phyloP scores from a whole-genome alignment of 2,888 invertebrate genomes.

The Netelia melanura region DNA sequence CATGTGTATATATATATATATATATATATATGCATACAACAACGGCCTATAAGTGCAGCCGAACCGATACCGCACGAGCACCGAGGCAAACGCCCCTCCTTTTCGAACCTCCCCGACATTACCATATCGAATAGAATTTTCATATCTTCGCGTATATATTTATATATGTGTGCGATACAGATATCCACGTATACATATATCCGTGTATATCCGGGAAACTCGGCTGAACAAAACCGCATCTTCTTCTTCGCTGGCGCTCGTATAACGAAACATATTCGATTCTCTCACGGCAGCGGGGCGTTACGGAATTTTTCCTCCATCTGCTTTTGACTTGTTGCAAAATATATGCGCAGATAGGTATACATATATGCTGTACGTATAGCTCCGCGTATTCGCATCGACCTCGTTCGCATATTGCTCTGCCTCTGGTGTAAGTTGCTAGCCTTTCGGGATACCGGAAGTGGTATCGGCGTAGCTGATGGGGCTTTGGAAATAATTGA shows the following conservation, averaged over 20 bases:
- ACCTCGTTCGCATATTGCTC: neutral
- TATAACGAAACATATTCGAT: slow-evolving; percentile 49
- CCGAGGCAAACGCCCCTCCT: slow-evolving; percentile 19
- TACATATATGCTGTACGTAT: neutral
- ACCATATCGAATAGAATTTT: slow-evolving; percentile 68
- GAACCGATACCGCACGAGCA: slow-evolving; percentile 26
- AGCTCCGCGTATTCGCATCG: slow-evolving; percentile 4
- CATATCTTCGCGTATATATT: slow-evolving; percentile 48
- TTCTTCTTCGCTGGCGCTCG: slow-evolving; percentile 26
- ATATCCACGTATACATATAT: slow-evolving; percentile 10
- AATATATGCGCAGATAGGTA: neutral
- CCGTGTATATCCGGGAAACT: slow-evolving; percentile 43
- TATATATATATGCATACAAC: slow-evolving; percentile 2
- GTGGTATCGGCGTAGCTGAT: neutral
- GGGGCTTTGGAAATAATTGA: neutral
- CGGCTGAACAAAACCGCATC: slow-evolving; percentile 27
- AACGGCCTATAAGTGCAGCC: slow-evolving; percentile 60
- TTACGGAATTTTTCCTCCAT: slow-evolving; percentile 45
- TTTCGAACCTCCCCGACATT: slow-evolving; percentile 46
- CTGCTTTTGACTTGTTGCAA: slow-evolving; percentile 34
- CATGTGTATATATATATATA: slow-evolving; percentile 7
- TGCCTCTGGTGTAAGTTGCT: slow-evolving; percentile 7
- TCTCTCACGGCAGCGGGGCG: slow-evolving; percentile 21
- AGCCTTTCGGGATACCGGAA: neutral
- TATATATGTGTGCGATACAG: slow-evolving; percentile 12